These are phyloP conservation scores for Bombus sibiricus DNA, from an alignment of 1,140 invertebrate genomes.

Conservation along the genomic window DNA sequence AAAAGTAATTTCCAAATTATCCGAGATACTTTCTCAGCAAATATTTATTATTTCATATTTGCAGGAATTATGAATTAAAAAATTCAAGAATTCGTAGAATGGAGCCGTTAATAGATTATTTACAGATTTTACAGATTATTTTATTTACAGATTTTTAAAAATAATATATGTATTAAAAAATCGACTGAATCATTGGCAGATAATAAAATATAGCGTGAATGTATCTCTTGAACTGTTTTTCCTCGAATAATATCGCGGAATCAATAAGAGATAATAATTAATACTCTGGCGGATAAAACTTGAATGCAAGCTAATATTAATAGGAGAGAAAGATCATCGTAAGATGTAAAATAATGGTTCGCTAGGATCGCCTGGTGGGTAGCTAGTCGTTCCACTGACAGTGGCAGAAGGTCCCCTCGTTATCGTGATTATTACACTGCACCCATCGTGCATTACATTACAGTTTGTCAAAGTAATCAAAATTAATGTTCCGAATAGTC, in stretches of 20 bases:
- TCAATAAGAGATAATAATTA: no score
- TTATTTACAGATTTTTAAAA: no score
- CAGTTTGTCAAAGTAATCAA: conserved; percentile 60
- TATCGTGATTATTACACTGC: conserved; percentile 50
- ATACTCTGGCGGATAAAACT: background rate
- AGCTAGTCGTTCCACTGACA: background rate
- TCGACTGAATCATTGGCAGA: no score
- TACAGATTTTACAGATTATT: no score
- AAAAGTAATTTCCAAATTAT: background rate
- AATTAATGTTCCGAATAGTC: conserved; percentile 62
- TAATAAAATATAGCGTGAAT: no score
- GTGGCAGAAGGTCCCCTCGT: conserved; percentile 33
- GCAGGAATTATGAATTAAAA: no score
- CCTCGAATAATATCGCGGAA: no score
- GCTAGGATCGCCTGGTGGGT: no score
- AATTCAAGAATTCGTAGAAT: no score
- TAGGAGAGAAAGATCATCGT: no score
- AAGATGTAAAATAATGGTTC: background rate
- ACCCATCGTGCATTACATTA: conserved; percentile 53
- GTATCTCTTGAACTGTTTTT: no score
- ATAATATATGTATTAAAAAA: background rate
- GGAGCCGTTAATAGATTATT: no score
- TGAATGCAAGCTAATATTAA: background rate
- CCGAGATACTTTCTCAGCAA: background rate
- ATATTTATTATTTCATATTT: background rate